Evolutionary conservation across 1,140 invertebrate genomes (phyloP), one percentile per base, ranked within the genome.

Genomic region (Sinonovacula constricta): DNA sequence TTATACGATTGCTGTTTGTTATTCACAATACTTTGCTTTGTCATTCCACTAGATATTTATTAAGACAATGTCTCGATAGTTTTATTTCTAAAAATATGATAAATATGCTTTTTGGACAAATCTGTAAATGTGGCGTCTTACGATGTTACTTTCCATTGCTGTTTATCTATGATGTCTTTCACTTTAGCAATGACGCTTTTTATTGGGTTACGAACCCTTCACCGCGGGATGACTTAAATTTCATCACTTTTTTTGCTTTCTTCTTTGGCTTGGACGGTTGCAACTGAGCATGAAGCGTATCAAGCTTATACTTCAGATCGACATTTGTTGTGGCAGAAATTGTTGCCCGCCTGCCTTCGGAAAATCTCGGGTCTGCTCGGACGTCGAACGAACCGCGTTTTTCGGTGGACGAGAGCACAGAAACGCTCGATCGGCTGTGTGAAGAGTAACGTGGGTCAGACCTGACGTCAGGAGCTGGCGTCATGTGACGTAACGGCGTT

Each of bases 211-310:
- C 3, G 0, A 15, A 45, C 45, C 72, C 72, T 30, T 67, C 72
- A 14, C 72, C 72, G 2, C 62, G 28, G 7, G 72, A 76, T 18
- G 72, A 67, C 28, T 67, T 76, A 26, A 39, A 76, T 22, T 76
- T 76, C 26, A 76, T 66, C 18, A 56, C 49, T 59, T 62, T 59
- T 12, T 60, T 26, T 0, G 72, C 57, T 2, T 45, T 65, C 18
- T 67, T 66, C 63, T 57, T 34, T 12, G 56, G 59, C 33, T 51
- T 67, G 15, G 68, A 34, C 1, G 36, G 10, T 18, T 51, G 59
- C 5, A 57, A 26, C 28, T 26, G 14, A 18, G 72, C 53, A 12
- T 39, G 45, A 7, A 67, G 1, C 33, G 63, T 65, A 33, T 65
- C 62, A 4, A 76, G 34, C 36, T 76, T 76, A 3, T 62, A 57